Conservation (phyloP, 2,113 vertebrate genomes). For the Pseudopodoces humilis region DNA sequence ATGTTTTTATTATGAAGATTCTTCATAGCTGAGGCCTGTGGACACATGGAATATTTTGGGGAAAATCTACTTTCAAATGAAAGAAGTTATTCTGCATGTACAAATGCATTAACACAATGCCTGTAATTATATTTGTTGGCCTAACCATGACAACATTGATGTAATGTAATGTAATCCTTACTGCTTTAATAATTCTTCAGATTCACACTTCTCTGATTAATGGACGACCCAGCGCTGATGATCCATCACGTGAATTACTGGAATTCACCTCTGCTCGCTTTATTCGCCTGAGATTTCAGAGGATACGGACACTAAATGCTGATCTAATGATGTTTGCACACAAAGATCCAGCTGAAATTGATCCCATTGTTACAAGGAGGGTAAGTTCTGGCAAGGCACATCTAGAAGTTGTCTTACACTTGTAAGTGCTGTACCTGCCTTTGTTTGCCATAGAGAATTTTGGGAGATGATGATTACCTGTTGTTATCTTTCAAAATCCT, state of each 20-base stretch:
- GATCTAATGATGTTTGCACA: constrained; percentile 95
- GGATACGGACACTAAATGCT: constrained; percentile 93
- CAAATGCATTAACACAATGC: neutral
- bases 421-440: neutral
- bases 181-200: constrained; percentile 67
- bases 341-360: constrained; percentile 84
- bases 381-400: constrained; percentile 68
- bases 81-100: neutral
- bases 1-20: neutral
- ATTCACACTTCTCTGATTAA: constrained; percentile 97
- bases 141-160: neutral
- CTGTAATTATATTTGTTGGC: neutral
- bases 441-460: neutral
- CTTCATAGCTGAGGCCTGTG: neutral
- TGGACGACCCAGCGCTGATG: constrained; percentile 92
- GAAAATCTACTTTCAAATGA: neutral
- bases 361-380: constrained; percentile 92
- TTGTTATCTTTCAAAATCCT: neutral
- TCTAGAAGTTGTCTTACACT: neutral
- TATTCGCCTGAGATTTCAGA: constrained; percentile 90
- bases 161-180: neutral
- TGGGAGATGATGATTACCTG: neutral
- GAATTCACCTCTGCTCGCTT: constrained; percentile 95
- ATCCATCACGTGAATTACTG: constrained; percentile 86
- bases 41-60: neutral